Conservation (phyloP, 2,888 invertebrate genomes). For the Clivina fossor region DNA sequence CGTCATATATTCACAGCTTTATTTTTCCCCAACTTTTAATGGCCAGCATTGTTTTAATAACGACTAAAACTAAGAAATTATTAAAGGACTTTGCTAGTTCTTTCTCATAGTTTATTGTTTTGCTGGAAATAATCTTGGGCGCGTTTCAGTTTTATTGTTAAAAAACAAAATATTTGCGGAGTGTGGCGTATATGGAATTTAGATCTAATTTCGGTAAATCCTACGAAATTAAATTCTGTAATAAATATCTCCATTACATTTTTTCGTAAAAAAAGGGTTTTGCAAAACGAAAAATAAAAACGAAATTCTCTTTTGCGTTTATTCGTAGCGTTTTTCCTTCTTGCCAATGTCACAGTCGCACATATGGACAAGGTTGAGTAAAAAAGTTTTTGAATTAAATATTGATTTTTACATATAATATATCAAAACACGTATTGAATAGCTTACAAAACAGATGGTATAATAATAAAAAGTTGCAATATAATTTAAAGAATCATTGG, state of each 20-base stretch:
- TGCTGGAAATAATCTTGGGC: slow-evolving; percentile 10
- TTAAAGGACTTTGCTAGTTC: slow-evolving; percentile 12
- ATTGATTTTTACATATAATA: no score
- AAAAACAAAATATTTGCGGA: slow-evolving; percentile 11
- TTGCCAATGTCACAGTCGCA: no score
- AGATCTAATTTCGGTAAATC: slow-evolving; percentile 16
- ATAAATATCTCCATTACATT: slow-evolving; percentile 27
- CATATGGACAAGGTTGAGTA: no score
- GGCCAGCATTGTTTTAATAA: slow-evolving; percentile 14
- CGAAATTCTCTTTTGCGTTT: not conserved
- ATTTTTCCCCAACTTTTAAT: slow-evolving; percentile 5
- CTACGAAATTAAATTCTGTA: slow-evolving; percentile 16
- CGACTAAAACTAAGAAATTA: slow-evolving; percentile 15
- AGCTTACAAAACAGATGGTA: no score
- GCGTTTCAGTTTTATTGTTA: slow-evolving; percentile 2
- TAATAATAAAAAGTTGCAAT: no score
- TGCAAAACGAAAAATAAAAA: slow-evolving; percentile 7
- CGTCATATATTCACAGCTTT: slow-evolving; percentile 17
- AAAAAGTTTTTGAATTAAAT: no score
- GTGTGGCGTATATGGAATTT: not conserved
- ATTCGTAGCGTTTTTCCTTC: slow-evolving; percentile 5
- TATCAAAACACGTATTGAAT: no score
- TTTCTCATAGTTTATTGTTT: slow-evolving; percentile 1
- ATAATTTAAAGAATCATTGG: no score
- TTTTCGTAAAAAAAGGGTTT: slow-evolving; percentile 16